Conservation (phyloP, 2,797 vertebrate species). For the Petrocephalus schoutedeni region DNA sequence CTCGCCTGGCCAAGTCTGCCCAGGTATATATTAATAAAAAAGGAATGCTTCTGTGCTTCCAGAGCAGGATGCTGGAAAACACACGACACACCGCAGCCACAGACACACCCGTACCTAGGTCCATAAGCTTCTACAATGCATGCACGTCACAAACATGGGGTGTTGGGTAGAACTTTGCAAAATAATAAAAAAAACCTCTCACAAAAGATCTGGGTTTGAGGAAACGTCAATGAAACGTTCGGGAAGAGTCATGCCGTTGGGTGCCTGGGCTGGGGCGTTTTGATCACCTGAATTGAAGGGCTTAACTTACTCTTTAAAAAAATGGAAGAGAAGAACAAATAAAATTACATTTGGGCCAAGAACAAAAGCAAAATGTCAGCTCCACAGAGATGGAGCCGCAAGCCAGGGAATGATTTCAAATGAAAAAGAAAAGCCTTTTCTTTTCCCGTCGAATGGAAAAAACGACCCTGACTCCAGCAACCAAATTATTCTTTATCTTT, state of each 20-base stretch:
- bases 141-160: no score
- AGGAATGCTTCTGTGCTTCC: not conserved
- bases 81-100: not conserved
- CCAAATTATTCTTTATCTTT: constrained; percentile 5
- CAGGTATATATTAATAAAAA: not conserved
- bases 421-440: not conserved
- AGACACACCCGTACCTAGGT: not conserved
- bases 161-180: not conserved
- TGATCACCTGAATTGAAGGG: not conserved
- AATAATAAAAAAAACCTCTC: not conserved
- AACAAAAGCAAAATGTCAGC: not conserved
- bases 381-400: not conserved
- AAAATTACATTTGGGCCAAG: not conserved
- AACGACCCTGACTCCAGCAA: not conserved
- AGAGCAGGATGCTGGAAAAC: not conserved
- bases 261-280: not conserved
- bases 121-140: not conserved
- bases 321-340: not conserved
- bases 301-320: not conserved
- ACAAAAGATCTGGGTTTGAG: not conserved
- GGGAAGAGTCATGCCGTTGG: not conserved
- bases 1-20: not conserved
- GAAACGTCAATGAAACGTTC: not conserved
- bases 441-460: not conserved
- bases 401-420: not conserved